Evolutionary conservation across 2,113 vertebrate genomes (phyloP), one percentile per base, ranked within the genome.

Genomic region (Tragelaphus imberbis): DNA sequence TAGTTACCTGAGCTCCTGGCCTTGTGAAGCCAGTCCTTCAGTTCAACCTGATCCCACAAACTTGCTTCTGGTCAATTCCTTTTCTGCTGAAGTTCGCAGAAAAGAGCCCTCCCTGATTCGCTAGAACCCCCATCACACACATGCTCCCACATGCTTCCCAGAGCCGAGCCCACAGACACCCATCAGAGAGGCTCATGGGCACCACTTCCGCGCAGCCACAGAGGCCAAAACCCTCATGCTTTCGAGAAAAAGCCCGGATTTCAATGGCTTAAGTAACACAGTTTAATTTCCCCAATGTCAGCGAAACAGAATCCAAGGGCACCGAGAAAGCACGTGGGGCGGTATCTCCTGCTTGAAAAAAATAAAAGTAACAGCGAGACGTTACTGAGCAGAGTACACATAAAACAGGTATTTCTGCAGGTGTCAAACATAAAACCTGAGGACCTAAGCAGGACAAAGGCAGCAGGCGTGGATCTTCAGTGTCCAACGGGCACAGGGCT

Each of bases 381-480:
- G 23, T 11, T 36, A 88, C 1, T 27, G 86, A 89, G 23, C 85
- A 33, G n/a, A 47, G 84, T 13, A 85, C 55, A 12, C 0, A 36
- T 2, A 47, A 77, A 88, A 51, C 53, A 61, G 94, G 27, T 19
- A 40, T 89, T 82, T 87, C 91, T 82, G 49, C 86, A 94, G 86
- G 7, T 0, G 12, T 53, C 51, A 33, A 36, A 94, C 82, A 28
- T 44, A 21, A 84, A 40, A 27, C 40, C 0, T 7, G 21, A 68
- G 6, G 1, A 1, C 19, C 55, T 33, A 15, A n/a, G 58, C 0
- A 71, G 65, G 49, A 47, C 12, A 55, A 59, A 36, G n/a, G 27
- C 0, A 4, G 21, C 2, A 0, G 0, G 3, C 21, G 0, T 1
- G 0, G 49, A 4, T 10, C 80, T 27, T 14, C 58, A 17, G 25